Percentiles rank a stretch among this genome's conserved stretches.
These are phyloP conservation scores for Helicorthomorpha holstii DNA, from an alignment of 1,140 invertebrate genomes.

Conservation along the genomic window DNA sequence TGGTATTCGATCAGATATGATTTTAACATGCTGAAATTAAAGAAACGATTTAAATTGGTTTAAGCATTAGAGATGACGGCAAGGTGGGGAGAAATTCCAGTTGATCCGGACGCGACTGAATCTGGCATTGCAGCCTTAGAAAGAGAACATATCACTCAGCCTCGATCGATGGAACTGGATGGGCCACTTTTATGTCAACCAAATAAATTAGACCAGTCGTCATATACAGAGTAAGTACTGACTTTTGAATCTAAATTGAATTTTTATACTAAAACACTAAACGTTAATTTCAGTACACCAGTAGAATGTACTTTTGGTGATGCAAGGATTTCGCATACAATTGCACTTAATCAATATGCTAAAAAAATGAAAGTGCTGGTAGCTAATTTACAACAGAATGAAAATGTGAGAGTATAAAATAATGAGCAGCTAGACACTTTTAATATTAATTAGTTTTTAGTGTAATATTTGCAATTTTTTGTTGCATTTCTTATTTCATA, in stretches of 20 bases:
- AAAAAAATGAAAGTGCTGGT: not conserved
- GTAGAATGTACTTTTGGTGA: not conserved
- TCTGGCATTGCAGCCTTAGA: conserved; percentile 24
- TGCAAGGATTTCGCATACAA: not conserved
- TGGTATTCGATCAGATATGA: no score
- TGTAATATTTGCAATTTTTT: no score
- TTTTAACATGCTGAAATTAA: no score
- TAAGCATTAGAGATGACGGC: not conserved
- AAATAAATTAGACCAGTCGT: not conserved
- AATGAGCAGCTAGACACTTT: no score
- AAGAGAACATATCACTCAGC: conserved; percentile 24
- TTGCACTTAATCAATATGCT: not conserved
- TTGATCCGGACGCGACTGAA: conserved; percentile 18
- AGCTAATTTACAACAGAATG: not conserved
- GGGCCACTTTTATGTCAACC: conserved; percentile 23
- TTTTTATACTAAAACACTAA: not conserved
- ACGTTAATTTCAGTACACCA: not conserved
- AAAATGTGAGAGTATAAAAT: no score
- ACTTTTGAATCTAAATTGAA: not conserved
- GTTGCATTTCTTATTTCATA: no score
- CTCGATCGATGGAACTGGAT: conserved; percentile 22
- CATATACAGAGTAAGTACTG: not conserved
- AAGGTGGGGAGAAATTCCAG: conserved; percentile 24
- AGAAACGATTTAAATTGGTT: no score
- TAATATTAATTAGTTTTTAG: no score